Evolutionary conservation across 2,888 invertebrate genomes (phyloP), one percentile per base, ranked within the genome.

Genomic region (Spodoptera exigua): DNA sequence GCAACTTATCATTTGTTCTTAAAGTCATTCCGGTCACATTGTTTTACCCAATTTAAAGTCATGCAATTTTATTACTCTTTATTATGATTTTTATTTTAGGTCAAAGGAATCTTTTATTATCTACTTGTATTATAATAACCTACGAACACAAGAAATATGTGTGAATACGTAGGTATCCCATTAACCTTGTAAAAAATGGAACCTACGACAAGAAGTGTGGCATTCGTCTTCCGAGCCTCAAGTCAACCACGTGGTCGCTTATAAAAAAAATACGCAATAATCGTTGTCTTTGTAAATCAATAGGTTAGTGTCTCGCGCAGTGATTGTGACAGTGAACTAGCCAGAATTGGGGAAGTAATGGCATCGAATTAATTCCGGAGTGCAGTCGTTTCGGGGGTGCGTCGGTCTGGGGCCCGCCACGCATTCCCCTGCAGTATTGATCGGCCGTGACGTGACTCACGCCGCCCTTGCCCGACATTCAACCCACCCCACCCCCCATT

Each of bases 401-500:
- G 66, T 67, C 61, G 74, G 69, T 55, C 59, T 59, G 60, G 78
- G 74, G 55, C 57, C 66, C 74, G 73, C 77, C 84, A 89, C 90
- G 88, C 89, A 88, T 84, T 86, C 85, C 85, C 86, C 81, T 93
- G 93, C 93, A 93, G 89, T 94, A 94, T 94, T 89, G 93, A 93
- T 91, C 93, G 85, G 87, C 91, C 91, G 86, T 93, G 93, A 93
- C 91, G 86, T 93, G 93, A 93, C 91, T 93, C 92, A 91, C 83
- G 91, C 89, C 91, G 91, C 93, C 93, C 93, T 94, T 94, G 93
- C 92, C 93, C 93, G 93, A 94, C 91, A 93, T 94, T 92, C 93
- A 89, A 86, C 86, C 88, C 86, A 74, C 82, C 85, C 79, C 78
- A 74, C 71, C 69, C 71, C 74, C 74, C 76, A 58, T 37, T 61